A percentile compares a stretch with the other conserved stretches of the same genome.
These are phyloP conservation scores for Masnerella sp. DNA, from an alignment of 2,888 invertebrate genomes.

Conservation along the genomic window DNA sequence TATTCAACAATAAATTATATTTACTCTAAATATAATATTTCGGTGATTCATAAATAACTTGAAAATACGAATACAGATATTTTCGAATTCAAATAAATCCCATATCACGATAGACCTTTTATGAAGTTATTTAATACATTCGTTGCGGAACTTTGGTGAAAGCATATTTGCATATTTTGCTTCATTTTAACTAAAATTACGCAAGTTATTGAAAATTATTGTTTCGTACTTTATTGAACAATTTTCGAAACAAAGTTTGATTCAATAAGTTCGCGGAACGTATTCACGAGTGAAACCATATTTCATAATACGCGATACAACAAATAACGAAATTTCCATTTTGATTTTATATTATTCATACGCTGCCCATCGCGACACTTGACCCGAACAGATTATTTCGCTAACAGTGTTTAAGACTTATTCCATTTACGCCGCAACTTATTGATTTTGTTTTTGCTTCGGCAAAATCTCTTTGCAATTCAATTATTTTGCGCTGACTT, in stretches of 20 bases:
- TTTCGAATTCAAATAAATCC: neutral
- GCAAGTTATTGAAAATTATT: constrained; percentile 15
- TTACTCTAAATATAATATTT: no score
- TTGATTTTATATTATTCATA: neutral
- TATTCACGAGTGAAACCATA: neutral
- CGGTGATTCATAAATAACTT: no score
- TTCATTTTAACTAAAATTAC: constrained; percentile 1
- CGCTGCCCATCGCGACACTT: neutral
- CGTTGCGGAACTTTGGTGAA: neutral
- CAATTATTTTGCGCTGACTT: neutral
- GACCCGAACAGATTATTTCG: neutral
- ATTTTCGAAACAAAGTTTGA: constrained; percentile 5
- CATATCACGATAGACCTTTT: neutral
- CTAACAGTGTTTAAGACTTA: constrained; percentile 5
- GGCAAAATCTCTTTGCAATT: neutral
- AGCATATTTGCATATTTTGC: constrained; percentile 5
- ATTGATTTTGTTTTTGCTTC: constrained; percentile 7
- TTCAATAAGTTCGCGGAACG: neutral
- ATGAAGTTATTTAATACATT: constrained; percentile 6
- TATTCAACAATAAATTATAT: no score
- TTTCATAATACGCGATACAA: neutral
- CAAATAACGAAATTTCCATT: neutral
- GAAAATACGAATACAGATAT: neutral
- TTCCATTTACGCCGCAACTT: constrained; percentile 12
- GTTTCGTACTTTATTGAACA: constrained; percentile 7